Evolutionary conservation across 1,140 invertebrate species (phyloP).

Genomic region (Arion vulgaris): DNA sequence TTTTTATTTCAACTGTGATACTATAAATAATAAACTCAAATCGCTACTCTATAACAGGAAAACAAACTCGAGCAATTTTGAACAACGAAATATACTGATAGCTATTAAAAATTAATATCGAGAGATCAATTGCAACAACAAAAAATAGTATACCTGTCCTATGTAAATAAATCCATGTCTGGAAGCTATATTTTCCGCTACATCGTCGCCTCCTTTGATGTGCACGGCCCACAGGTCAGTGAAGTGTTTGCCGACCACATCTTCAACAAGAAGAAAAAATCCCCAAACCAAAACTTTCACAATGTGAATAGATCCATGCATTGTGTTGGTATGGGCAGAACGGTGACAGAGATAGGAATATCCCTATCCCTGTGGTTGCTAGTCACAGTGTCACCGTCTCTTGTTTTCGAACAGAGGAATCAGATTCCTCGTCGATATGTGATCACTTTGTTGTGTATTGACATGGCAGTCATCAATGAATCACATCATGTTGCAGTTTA

Average conservation of each 20-base stretch:
- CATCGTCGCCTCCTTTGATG: conserved; percentile 56
- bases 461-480: conserved; percentile 18
- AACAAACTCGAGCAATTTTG: too few species aligned
- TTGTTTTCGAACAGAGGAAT: conserved; percentile 2
- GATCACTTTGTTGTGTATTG: neutral
- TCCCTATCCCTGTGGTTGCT: neutral
- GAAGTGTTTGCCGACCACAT: conserved; percentile 48
- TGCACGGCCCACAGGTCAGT: conserved; percentile 63
- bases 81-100: too few species aligned
- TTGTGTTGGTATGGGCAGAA: conserved; percentile 45
- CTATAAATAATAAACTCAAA: too few species aligned
- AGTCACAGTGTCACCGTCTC: conserved; percentile 28
- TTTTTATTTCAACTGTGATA: too few species aligned
- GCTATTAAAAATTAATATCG: too few species aligned
- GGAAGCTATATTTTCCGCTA: conserved; percentile 49
- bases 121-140: too few species aligned
- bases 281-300: conserved; percentile 53
- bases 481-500: conserved; percentile 18
- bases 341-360: conserved; percentile 37
- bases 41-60: too few species aligned
- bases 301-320: conserved; percentile 52
- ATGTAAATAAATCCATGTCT: conserved; percentile 61
- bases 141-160: conserved; percentile 61
- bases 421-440: neutral
- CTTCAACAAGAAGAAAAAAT: conserved; percentile 50